Conservation (phyloP, 2,113 vertebrate genomes). For the Oryzias melastigma region DNA sequence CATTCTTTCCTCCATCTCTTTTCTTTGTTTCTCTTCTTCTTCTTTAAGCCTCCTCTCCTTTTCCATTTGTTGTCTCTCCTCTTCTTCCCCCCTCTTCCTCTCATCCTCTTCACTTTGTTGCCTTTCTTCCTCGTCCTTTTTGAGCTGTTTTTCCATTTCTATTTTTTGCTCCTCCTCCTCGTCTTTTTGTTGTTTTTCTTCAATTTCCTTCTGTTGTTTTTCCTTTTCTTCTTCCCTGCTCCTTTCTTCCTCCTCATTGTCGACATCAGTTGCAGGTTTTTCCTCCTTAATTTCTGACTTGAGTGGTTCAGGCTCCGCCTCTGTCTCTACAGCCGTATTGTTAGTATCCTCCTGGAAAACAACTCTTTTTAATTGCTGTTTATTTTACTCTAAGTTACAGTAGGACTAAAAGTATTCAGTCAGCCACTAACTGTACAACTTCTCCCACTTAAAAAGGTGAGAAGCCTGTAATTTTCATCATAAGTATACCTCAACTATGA, state of each 20-base stretch:
- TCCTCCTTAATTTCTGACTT: constrained; percentile 34
- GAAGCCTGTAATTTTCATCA: too few relatives aligned
- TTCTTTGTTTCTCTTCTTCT: constrained; percentile 27
- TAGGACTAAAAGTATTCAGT: background rate
- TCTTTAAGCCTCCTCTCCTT: constrained; percentile 22
- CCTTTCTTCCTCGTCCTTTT: constrained; percentile 18
- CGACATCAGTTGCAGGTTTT: constrained; percentile 21
- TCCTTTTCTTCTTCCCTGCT: constrained; percentile 42
- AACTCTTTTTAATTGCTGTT: constrained; percentile 18
- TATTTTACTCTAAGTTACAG: background rate
- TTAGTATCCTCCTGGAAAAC: constrained; percentile 59
- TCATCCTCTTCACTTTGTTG: constrained; percentile 15
- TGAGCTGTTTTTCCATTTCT: constrained; percentile 27
- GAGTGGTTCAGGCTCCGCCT: constrained; percentile 34
- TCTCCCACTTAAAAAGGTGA: too few relatives aligned
- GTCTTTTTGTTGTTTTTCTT: constrained; percentile 10
- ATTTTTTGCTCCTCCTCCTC: constrained; percentile 4
- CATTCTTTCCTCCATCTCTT: constrained; percentile 15
- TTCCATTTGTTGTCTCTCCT: constrained; percentile 27
- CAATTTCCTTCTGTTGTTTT: constrained; percentile 18
- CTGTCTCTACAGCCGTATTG: constrained; percentile 33
- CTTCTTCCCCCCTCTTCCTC: constrained; percentile 21
- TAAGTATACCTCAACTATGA: too few relatives aligned
- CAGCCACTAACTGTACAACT: too few relatives aligned
- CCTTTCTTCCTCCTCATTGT: constrained; percentile 34